phyloP scores from a whole-genome alignment of 2,888 invertebrate genomes.

The Stegana nigrithorax region DNA sequence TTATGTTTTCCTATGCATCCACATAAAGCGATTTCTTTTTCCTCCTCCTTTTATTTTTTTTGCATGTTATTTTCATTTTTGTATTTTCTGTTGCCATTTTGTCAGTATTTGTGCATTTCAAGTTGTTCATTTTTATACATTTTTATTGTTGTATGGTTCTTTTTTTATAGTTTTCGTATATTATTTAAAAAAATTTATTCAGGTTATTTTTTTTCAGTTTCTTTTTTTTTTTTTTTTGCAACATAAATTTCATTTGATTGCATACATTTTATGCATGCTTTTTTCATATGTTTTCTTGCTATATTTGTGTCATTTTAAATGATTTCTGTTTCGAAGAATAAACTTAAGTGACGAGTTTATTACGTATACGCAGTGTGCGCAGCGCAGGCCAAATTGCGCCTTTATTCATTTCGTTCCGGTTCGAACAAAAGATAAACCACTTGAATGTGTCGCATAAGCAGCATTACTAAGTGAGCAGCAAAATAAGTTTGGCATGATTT shows the following conservation, averaged over 20 bases:
- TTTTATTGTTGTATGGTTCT: not conserved
- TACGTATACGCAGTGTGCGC: too few relatives aligned
- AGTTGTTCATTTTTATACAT: not conserved
- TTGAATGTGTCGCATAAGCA: too few relatives aligned
- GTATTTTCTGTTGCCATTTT: not conserved
- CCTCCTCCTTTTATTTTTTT: slow-evolving; percentile 14
- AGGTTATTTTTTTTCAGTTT: slow-evolving; percentile 25
- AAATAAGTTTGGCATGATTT: too few relatives aligned
- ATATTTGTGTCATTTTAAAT: slow-evolving; percentile 42
- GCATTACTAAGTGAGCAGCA: too few relatives aligned
- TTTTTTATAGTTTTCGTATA: not conserved
- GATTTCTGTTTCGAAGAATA: slow-evolving; percentile 53
- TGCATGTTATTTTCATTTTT: slow-evolving; percentile 8
- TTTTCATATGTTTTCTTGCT: slow-evolving; percentile 41
- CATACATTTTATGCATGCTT: slow-evolving; percentile 58
- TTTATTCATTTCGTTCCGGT: too few relatives aligned
- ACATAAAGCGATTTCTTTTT: not conserved
- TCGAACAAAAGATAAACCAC: too few relatives aligned
- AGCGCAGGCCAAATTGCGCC: too few relatives aligned
- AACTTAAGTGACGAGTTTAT: slow-evolving; percentile 55
- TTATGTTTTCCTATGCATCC: slow-evolving; percentile 63
- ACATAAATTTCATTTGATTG: slow-evolving; percentile 49
- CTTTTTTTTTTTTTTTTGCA: slow-evolving; percentile 28
- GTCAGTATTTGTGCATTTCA: slow-evolving; percentile 1
- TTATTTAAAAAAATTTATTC: too few relatives aligned